phyloP scores from a whole-genome alignment of 2,888 invertebrate genomes.

The Hemicrepidius hirtus region DNA sequence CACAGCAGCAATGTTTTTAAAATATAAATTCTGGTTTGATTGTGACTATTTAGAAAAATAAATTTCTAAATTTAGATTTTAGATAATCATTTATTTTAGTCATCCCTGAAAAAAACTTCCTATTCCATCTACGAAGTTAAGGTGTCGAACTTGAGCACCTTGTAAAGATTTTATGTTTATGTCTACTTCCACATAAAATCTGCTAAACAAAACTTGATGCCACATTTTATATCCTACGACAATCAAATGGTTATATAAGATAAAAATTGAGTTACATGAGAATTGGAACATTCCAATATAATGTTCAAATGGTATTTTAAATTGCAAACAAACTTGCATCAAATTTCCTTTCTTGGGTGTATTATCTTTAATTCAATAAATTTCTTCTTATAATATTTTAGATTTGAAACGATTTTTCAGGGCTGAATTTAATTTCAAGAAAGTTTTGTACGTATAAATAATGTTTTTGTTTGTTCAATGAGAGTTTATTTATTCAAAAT shows the following conservation, averaged over 20 bases:
- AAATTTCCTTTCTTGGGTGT: too few species aligned
- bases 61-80: neutral
- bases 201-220: constrained; percentile 56
- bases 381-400: too few species aligned
- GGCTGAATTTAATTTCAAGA: too few species aligned
- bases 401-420: too few species aligned
- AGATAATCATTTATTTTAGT: neutral
- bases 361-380: too few species aligned
- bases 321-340: neutral
- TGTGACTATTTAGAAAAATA: too few species aligned
- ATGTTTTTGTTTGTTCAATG: neutral
- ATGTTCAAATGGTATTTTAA: neutral
- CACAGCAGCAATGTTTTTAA: neutral
- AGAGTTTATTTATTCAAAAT: neutral
- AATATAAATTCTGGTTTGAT: too few species aligned
- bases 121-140: constrained; percentile 50
- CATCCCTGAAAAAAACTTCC: constrained; percentile 39
- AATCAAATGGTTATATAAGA: constrained; percentile 39
- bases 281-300: constrained; percentile 7
- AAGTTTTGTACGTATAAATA: too few species aligned
- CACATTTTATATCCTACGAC: constrained; percentile 29
- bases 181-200: constrained; percentile 56
- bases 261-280: constrained; percentile 15
- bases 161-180: constrained; percentile 60
- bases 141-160: constrained; percentile 56